Conservation (phyloP, 2,888 invertebrate genomes). For the Clanis bilineata region DNA sequence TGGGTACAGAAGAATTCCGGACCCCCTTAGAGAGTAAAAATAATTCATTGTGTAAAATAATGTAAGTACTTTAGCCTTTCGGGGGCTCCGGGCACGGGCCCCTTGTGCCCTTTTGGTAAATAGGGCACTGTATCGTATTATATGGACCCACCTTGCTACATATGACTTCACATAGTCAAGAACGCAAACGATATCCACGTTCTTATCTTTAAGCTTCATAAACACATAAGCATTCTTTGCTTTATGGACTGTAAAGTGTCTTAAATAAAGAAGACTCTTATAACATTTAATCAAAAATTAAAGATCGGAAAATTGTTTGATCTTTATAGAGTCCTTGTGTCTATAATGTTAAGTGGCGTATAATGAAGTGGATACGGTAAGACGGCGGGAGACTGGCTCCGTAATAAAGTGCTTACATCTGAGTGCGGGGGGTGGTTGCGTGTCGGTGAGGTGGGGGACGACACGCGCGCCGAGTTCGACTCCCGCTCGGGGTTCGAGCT, state of each 20-base stretch:
- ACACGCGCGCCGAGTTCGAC: slow-evolving; percentile 43
- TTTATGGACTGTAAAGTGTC: neutral
- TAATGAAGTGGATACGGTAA: neutral
- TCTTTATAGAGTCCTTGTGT: neutral
- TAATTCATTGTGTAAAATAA: too few species aligned
- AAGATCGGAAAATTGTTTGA: neutral
- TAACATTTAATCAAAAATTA: neutral
- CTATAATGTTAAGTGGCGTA: neutral
- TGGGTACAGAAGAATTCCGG: too few species aligned
- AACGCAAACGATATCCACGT: too few species aligned
- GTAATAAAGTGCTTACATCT: slow-evolving; percentile 49
- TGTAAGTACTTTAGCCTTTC: too few species aligned
- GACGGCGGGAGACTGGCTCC: neutral
- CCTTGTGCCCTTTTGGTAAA: too few species aligned
- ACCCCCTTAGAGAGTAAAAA: too few species aligned
- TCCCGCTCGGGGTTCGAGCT: slow-evolving; percentile 43
- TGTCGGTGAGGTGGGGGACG: slow-evolving; percentile 57
- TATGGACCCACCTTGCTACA: too few species aligned
- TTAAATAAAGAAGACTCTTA: neutral
- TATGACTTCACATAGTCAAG: too few species aligned
- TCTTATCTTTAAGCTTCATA: too few species aligned
- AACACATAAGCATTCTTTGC: too few species aligned
- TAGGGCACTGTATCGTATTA: too few species aligned
- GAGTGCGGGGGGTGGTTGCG: slow-evolving; percentile 52
- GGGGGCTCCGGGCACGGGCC: too few species aligned